A percentile compares a stretch with the other conserved stretches of the same genome.
These are phyloP conservation scores for Caenorhabditis afra DNA, from an alignment of 2,888 invertebrate genomes.

Conservation along the genomic window DNA sequence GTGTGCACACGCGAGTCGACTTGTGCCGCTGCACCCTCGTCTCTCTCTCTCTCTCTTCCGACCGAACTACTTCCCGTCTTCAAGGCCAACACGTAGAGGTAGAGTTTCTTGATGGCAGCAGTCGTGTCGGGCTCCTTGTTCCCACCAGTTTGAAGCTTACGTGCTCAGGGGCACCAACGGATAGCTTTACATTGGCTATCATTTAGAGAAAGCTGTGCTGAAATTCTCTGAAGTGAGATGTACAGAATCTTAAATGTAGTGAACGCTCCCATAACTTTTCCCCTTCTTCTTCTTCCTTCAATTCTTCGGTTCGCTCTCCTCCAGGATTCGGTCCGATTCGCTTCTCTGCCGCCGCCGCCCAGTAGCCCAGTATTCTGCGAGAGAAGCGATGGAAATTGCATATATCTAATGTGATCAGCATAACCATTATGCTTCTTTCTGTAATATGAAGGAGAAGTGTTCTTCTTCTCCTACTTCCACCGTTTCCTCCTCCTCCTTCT, in stretches of 20 bases:
- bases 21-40: not conserved
- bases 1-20: slow-evolving; percentile 1
- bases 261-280: slow-evolving; percentile 20
- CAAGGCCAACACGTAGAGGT: too few relatives aligned
- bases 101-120: too few relatives aligned
- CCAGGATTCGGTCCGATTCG: too few relatives aligned
- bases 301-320: not conserved
- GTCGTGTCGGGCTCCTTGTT: too few relatives aligned
- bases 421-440: not conserved
- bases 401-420: too few relatives aligned
- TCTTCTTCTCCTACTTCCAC: not conserved
- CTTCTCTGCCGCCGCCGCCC: slow-evolving; percentile 14
- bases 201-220: too few relatives aligned
- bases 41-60: not conserved
- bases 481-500: not conserved
- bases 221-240: not conserved
- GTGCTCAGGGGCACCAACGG: too few relatives aligned
- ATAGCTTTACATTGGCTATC: too few relatives aligned
- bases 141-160: too few relatives aligned
- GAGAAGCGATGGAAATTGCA: too few relatives aligned
- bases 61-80: too few relatives aligned
- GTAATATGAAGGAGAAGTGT: slow-evolving; percentile 1
- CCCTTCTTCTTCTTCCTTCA: slow-evolving; percentile 4
- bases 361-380: slow-evolving; percentile 6
- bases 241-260: too few relatives aligned